These are phyloP conservation scores for Callithrix jacchus DNA, from an alignment of 2,113 vertebrate species.

Conservation along the genomic window DNA sequence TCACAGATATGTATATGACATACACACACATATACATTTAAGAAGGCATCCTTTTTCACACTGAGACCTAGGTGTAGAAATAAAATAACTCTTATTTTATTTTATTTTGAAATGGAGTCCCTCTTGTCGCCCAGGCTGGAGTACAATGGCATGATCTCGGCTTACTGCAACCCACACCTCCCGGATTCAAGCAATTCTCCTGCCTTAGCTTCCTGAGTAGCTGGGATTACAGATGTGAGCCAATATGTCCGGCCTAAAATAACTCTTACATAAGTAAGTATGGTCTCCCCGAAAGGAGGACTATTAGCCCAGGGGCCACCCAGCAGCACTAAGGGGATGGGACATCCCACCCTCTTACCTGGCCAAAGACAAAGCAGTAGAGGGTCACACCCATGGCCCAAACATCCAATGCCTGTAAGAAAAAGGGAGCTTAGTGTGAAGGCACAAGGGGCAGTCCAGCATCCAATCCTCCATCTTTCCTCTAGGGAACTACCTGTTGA, in stretches of 20 bases:
- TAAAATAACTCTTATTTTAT: not conserved
- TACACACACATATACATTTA: not conserved
- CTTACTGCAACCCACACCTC: not conserved
- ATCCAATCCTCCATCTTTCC: not conserved
- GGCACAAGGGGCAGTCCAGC: not conserved
- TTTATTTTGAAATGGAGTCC: not conserved
- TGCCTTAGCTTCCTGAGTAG: not conserved
- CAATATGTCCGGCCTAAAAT: not conserved
- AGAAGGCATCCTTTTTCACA: not conserved
- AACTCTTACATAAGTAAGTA: not conserved
- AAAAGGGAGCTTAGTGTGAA: not conserved
- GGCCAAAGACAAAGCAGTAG: slow-evolving; percentile 96
- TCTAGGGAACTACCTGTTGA: not conserved
- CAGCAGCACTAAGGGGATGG: not conserved
- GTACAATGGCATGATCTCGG: not conserved
- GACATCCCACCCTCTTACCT: slow-evolving; percentile 85
- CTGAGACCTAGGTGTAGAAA: not conserved
- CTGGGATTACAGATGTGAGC: not conserved
- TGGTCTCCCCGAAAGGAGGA: not conserved
- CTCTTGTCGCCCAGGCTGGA: not conserved
- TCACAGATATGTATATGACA: not conserved
- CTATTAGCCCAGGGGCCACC: not conserved
- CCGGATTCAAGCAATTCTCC: not conserved
- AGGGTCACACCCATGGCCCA: slow-evolving; percentile 99
- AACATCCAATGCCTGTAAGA: slow-evolving; percentile 92